Conservation (phyloP, 1,140 invertebrate species). For the Batillaria attramentaria region DNA sequence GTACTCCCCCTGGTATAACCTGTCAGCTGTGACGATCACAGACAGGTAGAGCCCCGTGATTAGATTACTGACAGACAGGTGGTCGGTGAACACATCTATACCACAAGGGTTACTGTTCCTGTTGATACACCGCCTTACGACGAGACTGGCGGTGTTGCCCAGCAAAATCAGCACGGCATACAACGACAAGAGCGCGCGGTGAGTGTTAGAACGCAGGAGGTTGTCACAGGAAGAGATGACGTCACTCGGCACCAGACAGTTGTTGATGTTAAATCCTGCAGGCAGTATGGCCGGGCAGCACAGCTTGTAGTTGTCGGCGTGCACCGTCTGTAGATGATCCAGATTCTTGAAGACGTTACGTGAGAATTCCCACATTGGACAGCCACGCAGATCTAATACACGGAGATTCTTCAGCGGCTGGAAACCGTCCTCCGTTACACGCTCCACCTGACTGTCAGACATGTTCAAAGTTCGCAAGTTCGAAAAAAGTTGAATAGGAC, state of each 20-base stretch:
- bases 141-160: constrained; percentile 46
- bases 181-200: constrained; percentile 38
- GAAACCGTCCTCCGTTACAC: constrained; percentile 20
- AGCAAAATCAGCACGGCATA: constrained; percentile 37
- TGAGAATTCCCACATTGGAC: not conserved
- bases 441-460: not conserved
- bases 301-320: constrained; percentile 38
- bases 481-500: not conserved
- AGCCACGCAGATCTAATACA: constrained; percentile 24
- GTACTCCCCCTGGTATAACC: constrained; percentile 54
- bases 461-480: constrained; percentile 25
- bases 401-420: constrained; percentile 29
- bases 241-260: constrained; percentile 38
- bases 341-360: not conserved
- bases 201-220: constrained; percentile 36
- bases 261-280: constrained; percentile 13
- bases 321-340: not conserved
- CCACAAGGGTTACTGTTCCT: not conserved
- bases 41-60: constrained; percentile 60
- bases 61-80: constrained; percentile 55
- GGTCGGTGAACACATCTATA: constrained; percentile 43
- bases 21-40: constrained; percentile 57
- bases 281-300: constrained; percentile 40
- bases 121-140: constrained; percentile 32
- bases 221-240: constrained; percentile 48